Base-by-base conservation (phyloP, 2,888 invertebrate genomes). In the Limnephilus lunatus region DNA sequence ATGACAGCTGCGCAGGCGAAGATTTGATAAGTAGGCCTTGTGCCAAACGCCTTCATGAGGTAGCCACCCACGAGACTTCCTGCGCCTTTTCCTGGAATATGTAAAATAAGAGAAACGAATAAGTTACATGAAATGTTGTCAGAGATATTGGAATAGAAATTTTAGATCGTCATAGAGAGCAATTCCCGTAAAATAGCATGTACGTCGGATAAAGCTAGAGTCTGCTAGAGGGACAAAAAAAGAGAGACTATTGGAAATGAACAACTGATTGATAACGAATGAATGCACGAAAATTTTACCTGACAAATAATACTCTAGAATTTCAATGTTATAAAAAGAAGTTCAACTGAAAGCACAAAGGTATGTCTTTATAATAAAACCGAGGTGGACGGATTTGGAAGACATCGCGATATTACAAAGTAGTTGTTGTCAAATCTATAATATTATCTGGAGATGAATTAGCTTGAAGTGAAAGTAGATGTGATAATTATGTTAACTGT, bases 21-120 rank as follows among this genome's bases (percentile, higher is more conserved):
- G 94, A 97, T 96, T 94, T 97, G 97, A 94, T 98, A 98, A 0
- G 98, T 98, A 0, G 97, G 96, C 91, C 98, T 96, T 9, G 97
- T 97, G 14, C 98, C 98, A 94, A 97, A 96, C 93, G 96, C 96
- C 94, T 97, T 97, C 96, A 98, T 98, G 91, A 98, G 95, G 94
- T 97, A 98, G 19, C 98, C 98, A 25, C 98, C 98, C 90, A 97
- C 96, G 91, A 98, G 95, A 95, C 98, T 98, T 85, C 98, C 98
- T 11, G 97, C 95, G 80, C 98, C 98, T 95, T 97, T 97, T 90
- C 98, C 98, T 98, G 95, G 25, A 95, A 94, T 86, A 53, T 32
- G 4, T 32, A 14, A 31, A 83, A 83, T 32, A n/a, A 15, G 31
- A 30, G 19, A 31, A 91, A 25, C 25, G 9, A 68, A 25, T 7